phyloP scores from a whole-genome alignment of 2,888 invertebrate species.

The Drosophila algonquin region DNA sequence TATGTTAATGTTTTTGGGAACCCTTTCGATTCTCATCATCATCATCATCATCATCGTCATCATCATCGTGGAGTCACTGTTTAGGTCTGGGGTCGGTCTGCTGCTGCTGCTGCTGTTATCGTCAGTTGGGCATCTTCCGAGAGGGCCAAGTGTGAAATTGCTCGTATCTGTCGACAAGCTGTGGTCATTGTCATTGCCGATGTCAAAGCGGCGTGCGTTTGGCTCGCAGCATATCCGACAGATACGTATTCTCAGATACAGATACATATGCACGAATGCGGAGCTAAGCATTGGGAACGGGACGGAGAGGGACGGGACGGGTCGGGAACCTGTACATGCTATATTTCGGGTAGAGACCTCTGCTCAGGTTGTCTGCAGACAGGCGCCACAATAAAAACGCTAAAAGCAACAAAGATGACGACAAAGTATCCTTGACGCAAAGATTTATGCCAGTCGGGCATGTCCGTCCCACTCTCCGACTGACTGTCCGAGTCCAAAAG shows the following conservation, averaged over 20 bases:
- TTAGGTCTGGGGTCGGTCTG: neutral
- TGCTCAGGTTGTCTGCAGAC: constrained; percentile 62
- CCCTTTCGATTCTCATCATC: constrained; percentile 7
- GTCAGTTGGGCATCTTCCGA: constrained; percentile 59
- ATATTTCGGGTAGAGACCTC: constrained; percentile 21
- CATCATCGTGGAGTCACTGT: neutral
- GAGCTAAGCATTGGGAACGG: neutral
- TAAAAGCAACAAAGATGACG: constrained; percentile 73
- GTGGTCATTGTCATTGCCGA: constrained; percentile 76
- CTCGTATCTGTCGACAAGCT: constrained; percentile 82
- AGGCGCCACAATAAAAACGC: constrained; percentile 78
- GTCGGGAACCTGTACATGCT: neutral
- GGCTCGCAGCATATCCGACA: constrained; percentile 35
- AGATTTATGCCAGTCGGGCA: constrained; percentile 72
- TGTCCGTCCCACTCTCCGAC: neutral
- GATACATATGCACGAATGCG: constrained; percentile 19
- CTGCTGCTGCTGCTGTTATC: constrained; percentile 50
- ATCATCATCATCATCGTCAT: too few species aligned
- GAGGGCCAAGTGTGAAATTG: constrained; percentile 72
- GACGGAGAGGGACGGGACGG: neutral
- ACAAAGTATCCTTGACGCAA: constrained; percentile 78
- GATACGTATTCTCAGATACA: constrained; percentile 26
- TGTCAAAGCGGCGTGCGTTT: constrained; percentile 64
- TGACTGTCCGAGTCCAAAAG: constrained; percentile 20
- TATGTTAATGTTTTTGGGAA: constrained; percentile 60